A percentile compares a stretch with the other conserved stretches of the same genome.
Evolutionary conservation across 2,113 vertebrate genomes (phyloP).

Genomic region (Trinectes maculatus): DNA sequence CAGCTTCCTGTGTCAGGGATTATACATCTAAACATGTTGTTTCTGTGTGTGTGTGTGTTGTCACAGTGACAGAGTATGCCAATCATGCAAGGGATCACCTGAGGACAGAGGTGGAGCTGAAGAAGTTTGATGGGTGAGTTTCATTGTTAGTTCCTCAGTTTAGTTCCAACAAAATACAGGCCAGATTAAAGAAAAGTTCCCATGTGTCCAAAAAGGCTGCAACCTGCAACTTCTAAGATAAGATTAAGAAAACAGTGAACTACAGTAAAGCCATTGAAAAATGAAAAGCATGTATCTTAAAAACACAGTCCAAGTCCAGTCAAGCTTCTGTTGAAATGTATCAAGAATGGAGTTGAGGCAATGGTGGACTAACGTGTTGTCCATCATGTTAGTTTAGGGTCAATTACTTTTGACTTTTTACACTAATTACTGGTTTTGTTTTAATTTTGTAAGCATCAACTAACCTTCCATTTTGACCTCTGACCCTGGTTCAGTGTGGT

Average conservation of each 20-base stretch:
- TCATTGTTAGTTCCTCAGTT: background rate
- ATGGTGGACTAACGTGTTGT: too few species aligned
- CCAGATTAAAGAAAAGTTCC: too few species aligned
- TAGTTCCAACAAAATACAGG: too few species aligned
- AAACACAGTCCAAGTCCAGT: too few species aligned
- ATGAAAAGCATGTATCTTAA: too few species aligned
- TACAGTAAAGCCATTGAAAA: too few species aligned
- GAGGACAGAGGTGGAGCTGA: constrained; percentile 84
- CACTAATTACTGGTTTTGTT: background rate
- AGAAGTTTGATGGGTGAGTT: constrained; percentile 93
- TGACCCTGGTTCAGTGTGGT: constrained; percentile 83
- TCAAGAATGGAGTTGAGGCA: too few species aligned
- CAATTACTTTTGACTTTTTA: too few species aligned
- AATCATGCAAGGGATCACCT: constrained; percentile 92
- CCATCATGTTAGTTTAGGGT: too few species aligned
- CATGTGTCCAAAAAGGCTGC: background rate
- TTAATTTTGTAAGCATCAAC: background rate
- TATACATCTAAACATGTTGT: background rate
- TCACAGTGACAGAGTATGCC: constrained; percentile 89
- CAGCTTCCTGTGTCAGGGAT: background rate
- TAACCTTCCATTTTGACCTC: background rate
- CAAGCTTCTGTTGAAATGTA: too few species aligned
- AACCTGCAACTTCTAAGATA: too few species aligned
- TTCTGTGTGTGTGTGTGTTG: constrained; percentile 42
- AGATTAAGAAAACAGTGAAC: too few species aligned